Conservation (phyloP, 2,113 vertebrate genomes). For the Cettia cetti region DNA sequence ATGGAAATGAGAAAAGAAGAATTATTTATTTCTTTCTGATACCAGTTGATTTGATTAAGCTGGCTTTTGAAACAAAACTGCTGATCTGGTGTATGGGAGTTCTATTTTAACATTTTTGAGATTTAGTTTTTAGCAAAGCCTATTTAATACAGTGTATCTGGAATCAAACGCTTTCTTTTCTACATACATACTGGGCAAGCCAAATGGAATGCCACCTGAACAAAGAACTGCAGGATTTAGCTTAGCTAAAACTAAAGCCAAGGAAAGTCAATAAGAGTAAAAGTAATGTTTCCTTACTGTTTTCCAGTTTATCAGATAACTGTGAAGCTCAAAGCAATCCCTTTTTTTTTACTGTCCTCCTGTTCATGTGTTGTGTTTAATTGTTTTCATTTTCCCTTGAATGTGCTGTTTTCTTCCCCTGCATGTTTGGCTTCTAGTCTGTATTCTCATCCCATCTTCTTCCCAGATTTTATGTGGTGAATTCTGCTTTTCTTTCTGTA, state of each 20-base stretch:
- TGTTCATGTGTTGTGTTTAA: background rate
- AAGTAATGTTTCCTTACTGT: background rate
- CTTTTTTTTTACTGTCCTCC: background rate
- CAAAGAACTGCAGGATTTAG: background rate
- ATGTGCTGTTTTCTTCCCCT: background rate
- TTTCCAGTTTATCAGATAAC: background rate
- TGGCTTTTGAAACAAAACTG: background rate
- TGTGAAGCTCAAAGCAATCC: background rate
- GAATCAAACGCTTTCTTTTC: background rate
- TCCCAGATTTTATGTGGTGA: background rate
- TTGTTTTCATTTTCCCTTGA: background rate
- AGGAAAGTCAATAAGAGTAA: background rate
- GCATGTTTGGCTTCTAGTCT: background rate
- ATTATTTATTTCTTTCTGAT: background rate
- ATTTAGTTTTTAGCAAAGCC: background rate
- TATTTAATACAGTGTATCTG: background rate
- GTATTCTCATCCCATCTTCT: background rate
- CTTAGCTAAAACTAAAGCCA: background rate
- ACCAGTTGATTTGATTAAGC: background rate
- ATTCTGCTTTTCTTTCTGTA: background rate
- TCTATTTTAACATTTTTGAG: background rate
- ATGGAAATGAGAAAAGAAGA: background rate
- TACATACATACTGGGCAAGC: background rate
- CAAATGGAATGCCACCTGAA: background rate
- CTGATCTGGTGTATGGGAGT: background rate